phyloP scores from a whole-genome alignment of 2,888 invertebrate species.

The Noctua pronuba region DNA sequence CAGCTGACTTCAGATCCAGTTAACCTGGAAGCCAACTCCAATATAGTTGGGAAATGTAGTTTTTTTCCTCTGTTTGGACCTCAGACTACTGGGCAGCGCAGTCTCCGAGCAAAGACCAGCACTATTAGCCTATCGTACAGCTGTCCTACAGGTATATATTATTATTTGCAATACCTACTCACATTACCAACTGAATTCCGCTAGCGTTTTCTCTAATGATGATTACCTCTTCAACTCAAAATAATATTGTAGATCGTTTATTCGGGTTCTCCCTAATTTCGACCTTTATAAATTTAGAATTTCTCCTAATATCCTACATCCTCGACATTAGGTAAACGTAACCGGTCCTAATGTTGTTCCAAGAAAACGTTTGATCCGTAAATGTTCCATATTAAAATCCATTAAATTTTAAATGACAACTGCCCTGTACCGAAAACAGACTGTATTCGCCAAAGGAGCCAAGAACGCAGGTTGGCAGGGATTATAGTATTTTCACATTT shows the following conservation, averaged over 20 bases:
- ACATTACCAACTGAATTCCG: slow-evolving; percentile 4
- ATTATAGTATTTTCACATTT: background rate
- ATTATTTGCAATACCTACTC: background rate
- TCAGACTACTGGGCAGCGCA: background rate
- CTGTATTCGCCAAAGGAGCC: accelerated
- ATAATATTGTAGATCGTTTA: slow-evolving; percentile 22
- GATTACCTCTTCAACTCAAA: slow-evolving; percentile 12
- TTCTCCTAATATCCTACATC: slow-evolving; percentile 7
- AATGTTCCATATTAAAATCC: background rate
- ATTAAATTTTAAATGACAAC: background rate
- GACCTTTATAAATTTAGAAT: slow-evolving; percentile 13
- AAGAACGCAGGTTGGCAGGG: background rate
- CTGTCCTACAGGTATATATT: too few relatives aligned
- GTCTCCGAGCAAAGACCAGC: background rate
- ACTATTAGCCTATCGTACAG: background rate
- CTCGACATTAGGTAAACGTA: background rate
- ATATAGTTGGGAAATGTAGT: background rate
- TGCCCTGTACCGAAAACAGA: background rate
- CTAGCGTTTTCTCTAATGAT: slow-evolving; percentile 15
- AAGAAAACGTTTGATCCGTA: background rate
- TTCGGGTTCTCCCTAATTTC: slow-evolving; percentile 6
- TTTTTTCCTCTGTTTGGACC: background rate
- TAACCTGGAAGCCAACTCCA: background rate
- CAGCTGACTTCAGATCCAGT: background rate
- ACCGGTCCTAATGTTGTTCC: background rate